Evolutionary conservation across 2,113 vertebrate genomes (phyloP), one percentile per base, ranked within the genome.

Genomic region (Apistogramma diplotaenia): DNA sequence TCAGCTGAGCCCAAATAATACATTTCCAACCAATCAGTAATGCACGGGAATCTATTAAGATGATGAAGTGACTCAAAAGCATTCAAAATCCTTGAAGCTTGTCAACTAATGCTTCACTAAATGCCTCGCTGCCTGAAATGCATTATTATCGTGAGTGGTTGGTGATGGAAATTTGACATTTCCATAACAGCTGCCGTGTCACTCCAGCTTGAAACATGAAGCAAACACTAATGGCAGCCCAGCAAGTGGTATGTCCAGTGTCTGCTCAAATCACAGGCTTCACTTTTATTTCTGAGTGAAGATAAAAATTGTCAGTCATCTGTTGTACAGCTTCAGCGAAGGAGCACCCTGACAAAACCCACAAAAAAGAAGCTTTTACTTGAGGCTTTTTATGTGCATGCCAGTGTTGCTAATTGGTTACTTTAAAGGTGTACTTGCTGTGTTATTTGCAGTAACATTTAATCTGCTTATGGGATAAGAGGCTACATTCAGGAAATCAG

Each of bases 271-370:
- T 67, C 62, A 67, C 27, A 15, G 62, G 40, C 43, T 70, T 70
- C 65, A 29, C 29, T 70, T 70, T 70, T 29, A 46, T 51, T 70
- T 70, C 65, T 51, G 43, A 70, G 43, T 62, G 49, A 78, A 71
- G 82, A 89, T 37, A 62, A 74, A 6, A 65, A 19, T 19, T 80
- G 88, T 85, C 79, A 78, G 18, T 87, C 80, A 76, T 83, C 53
- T 71, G 3, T 54, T 59, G 37, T 46, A 19, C 23, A 6, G 23
- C 82, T 55, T 49, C 40, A 73, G 35, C n/a, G n/a, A 55, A 74
- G 67, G 62, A 57, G 54, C 49, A 33, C 70, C 25, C 16, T 59
- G n/a, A n/a, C n/a, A n/a, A n/a, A n/a, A n/a, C n/a, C 35, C 19
- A 21, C 35, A 59, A 5, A 6, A 73, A 73, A 58, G 77, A 58